Percentiles rank a stretch among this genome's conserved stretches.
Evolutionary conservation across 2,888 invertebrate species (phyloP).

Genomic region (Ormyrus rosae): DNA sequence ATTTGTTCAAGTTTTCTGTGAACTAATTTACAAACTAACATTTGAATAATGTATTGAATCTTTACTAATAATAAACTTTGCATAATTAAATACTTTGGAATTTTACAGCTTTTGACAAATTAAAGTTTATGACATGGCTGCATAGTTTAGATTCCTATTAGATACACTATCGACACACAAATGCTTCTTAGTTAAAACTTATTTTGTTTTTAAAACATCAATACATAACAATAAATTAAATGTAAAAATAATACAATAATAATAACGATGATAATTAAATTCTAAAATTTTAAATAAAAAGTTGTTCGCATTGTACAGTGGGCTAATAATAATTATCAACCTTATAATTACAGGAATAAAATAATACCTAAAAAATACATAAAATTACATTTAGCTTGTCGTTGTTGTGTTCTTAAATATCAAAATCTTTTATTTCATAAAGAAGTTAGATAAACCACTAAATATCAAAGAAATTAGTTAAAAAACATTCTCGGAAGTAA

Average conservation of each 20-base stretch:
- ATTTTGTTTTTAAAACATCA: constrained; percentile 42
- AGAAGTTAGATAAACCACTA: not conserved
- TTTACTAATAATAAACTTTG: not conserved
- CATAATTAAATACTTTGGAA: not conserved
- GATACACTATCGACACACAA: constrained; percentile 51
- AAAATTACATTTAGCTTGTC: constrained; percentile 34
- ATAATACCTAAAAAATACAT: constrained; percentile 1
- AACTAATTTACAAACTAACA: too few species aligned
- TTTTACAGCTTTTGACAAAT: constrained; percentile 53
- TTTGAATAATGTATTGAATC: not conserved
- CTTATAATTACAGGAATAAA: constrained; percentile 19
- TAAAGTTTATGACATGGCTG: constrained; percentile 50
- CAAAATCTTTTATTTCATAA: not conserved
- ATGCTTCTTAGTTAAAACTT: constrained; percentile 54
- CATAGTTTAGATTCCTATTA: constrained; percentile 46
- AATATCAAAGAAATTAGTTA: not conserved
- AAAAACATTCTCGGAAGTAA: not conserved
- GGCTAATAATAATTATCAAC: constrained; percentile 20
- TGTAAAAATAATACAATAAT: constrained; percentile 31
- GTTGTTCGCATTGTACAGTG: constrained; percentile 3
- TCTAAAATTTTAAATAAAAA: constrained; percentile 9
- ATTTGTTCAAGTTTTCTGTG: too few species aligned
- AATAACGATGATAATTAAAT: not conserved
- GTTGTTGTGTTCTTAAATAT: constrained; percentile 32
- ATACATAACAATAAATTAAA: constrained; percentile 40